Base-by-base conservation (phyloP, 2,113 vertebrate species). In the Symphodus melops region DNA sequence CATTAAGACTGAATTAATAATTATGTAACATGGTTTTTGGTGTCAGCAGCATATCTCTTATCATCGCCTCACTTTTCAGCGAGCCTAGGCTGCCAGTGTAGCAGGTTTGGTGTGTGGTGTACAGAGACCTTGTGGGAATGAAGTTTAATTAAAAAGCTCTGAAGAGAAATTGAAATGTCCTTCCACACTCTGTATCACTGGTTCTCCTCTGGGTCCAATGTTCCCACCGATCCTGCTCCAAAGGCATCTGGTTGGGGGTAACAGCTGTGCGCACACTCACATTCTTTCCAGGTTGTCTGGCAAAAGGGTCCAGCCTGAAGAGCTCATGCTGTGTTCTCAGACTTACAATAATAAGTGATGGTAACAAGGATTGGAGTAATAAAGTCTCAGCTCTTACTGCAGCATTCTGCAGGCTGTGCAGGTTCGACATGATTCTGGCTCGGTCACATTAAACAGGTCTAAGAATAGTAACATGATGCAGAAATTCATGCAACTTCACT, bases 251-350 rank as follows among this genome's bases (percentile, higher is more conserved):
- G 66, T 80, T 72, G 42, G 54, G 46, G 70, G 56, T 58, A 75
- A 66, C 87, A 89, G 82, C 85, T 85, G 87, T 63, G 69, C 41
- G 54, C 72, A 73, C 51, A n/a, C 13, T 61, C 1, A 28, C 1
- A 14, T 49, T 71, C 49, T 51, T 83, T 78, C 77, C 73, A 60
- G 78, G 54, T 57, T 65, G 20, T 67, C 63, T 46, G 69, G 61
- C 58, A 46, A 55, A 48, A 36, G 6, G 46, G 23, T 19, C 20
- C 9, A 12, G 41, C 49, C 70, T 60, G 59, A 41, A 63, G 10
- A 72, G 65, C 72, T 71, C 51, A n/a, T 25, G 52, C 55, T 67
- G 21, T 64, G 14, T 67, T 48, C 6, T 57, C 0, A 20, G 42
- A 41, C 16, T 52, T 19, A 20, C 23, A 46, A 14, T 20, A 61